Base-by-base conservation (phyloP, 1,140 invertebrate genomes). In the Dinoponera quadriceps region DNA sequence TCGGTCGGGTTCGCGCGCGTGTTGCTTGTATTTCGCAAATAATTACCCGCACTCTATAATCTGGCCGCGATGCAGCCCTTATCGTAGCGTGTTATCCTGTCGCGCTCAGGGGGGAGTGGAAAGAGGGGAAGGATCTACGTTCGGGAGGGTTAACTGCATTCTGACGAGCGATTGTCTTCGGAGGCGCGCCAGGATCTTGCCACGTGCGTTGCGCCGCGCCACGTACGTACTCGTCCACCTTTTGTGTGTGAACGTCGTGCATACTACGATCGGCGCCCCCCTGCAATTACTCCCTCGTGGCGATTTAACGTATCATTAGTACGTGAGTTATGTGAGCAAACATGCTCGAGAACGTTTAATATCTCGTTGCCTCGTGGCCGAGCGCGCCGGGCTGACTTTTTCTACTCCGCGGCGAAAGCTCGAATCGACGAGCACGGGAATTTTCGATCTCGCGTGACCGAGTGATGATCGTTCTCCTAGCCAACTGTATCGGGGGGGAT, bases 271-370 rank as follows among this genome's bases (percentile, higher is more conserved):
- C 86, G 84, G 59, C 75, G 83, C 80, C 86, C 75, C 38, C 60
- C 80, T 83, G 84, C 71, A 88, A 88, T 88, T 88, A 88, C 80
- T 85, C 84, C 86, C 80, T 88, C 84, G 83, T 83, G 65, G 68
- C 84, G 74, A 85, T 88, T 88, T 83, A 88, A 88, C 87, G 87
- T 88, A 88, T 88, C 86, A 88, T 88, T 88, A 88, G 84, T 72
- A 59, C 38, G 73, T 77, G 74, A 83, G 87, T 88, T 88, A 88
- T 87, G 80, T 80, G 87, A 88, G 74, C 87, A 88, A 88, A 89
- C 88, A 82, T 57, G 83, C 49, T 85, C 83, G 72, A 77, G 83
- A 82, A 82, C 77, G 72, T 77, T 83, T 59, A 80, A 55, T 78
- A 60, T 85, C 59, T 85, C 66, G 82, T 80, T 86, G 51, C 57